phyloP scores from a whole-genome alignment of 2,888 invertebrate species.

The Blastobasis adustella region DNA sequence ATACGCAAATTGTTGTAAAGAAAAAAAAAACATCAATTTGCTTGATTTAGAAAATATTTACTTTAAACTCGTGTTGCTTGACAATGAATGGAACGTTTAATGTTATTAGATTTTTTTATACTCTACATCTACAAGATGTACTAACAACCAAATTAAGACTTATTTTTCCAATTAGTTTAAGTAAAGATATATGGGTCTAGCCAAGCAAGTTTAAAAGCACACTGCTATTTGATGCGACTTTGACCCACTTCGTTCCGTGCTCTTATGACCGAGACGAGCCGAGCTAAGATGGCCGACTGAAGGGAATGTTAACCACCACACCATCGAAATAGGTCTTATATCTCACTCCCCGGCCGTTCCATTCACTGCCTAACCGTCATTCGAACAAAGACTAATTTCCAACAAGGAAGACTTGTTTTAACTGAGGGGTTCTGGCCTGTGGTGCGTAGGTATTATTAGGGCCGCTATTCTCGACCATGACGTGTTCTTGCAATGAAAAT shows the following conservation, averaged over 20 bases:
- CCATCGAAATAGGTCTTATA: constrained; percentile 24
- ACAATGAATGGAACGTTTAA: too few relatives aligned
- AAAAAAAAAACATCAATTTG: too few relatives aligned
- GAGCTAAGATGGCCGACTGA: constrained; percentile 46
- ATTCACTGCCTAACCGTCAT: constrained; percentile 17
- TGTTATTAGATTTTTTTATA: too few relatives aligned
- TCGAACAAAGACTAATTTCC: constrained; percentile 10
- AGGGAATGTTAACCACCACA: constrained; percentile 34
- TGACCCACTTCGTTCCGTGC: constrained; percentile 49
- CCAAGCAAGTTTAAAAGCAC: too few relatives aligned
- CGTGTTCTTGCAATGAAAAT: constrained; percentile 3
- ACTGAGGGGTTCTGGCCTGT: background rate
- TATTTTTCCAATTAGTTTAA: too few relatives aligned
- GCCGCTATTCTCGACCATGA: constrained; percentile 16
- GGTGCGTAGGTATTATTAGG: constrained; percentile 13
- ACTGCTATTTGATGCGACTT: constrained; percentile 41
- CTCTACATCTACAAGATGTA: too few relatives aligned
- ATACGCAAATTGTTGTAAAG: too few relatives aligned
- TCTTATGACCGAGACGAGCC: constrained; percentile 31
- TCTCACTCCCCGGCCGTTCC: constrained; percentile 16
- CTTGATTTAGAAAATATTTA: too few relatives aligned
- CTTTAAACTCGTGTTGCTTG: too few relatives aligned
- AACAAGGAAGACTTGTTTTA: background rate
- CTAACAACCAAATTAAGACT: too few relatives aligned
- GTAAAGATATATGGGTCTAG: too few relatives aligned